Base-by-base conservation (phyloP, 2,888 invertebrate genomes). In the Phragmatobia fuliginosa region DNA sequence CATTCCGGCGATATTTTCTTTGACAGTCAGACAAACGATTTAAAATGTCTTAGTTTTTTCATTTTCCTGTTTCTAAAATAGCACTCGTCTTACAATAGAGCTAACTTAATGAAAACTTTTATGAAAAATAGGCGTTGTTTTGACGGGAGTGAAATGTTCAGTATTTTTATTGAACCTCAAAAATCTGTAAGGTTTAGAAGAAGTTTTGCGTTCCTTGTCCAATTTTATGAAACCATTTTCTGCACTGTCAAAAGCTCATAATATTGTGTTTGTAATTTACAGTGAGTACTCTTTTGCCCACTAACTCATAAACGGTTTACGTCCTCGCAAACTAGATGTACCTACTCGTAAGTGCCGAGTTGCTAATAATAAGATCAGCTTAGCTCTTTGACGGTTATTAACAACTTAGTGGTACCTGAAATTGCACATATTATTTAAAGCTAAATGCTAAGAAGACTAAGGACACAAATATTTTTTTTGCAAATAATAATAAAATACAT, bases 61-160 rank as follows among this genome's bases (percentile, higher is more conserved):
- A 58, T 74, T 71, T 80, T 73, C 62, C 62, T 69, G 60, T 38
- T 31, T 61, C 72, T 66, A 69, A 73, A 67, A 66, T 68, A 76
- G 67, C 70, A 59, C 38, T 69, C 73, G 56, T 63, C 56, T 75
- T 68, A 71, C 73, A 76, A 77, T 75, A 66, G 56, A 69, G 58
- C 41, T 52, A 74, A 73, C 70, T 72, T 70, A 64, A 78, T 79
- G 69, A 81, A 82, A 79, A 77, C 72, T 82, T 86, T 82, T 79
- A 71, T 73, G 72, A 80, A 80, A 78, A 84, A 76, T 71, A 69
- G 60, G 65, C 63, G 33, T 64, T 72, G 1, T 80, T 78, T 73
- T 76, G 62, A 73, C 66, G 67, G 75, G 28, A 31, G 14, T 1
- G 1, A 38, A 25, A 61, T 18, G 4, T 62, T 38, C 25, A 28